Percentiles rank a stretch among this genome's conserved stretches.
Conservation (phyloP, 1,140 invertebrate species). For the Aphidius ervi region DNA sequence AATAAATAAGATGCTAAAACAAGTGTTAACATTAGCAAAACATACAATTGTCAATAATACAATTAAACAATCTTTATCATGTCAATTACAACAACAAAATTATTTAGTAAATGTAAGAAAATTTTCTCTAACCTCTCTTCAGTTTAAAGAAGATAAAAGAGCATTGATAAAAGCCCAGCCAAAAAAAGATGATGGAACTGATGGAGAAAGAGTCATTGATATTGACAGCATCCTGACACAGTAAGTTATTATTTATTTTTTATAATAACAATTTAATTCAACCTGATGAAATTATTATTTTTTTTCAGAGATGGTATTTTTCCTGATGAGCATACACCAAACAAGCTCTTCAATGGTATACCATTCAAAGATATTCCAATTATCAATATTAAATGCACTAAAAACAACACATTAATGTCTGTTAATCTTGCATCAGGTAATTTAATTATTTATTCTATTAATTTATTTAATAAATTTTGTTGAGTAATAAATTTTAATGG, state of each 20-base stretch:
- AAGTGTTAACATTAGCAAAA: constrained; percentile 5
- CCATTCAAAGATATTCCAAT: constrained; percentile 78
- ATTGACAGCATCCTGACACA: constrained; percentile 51
- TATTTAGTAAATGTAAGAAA: not conserved
- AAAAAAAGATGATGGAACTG: constrained; percentile 62
- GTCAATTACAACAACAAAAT: not conserved
- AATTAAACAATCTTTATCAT: not conserved
- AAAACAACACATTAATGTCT: constrained; percentile 84
- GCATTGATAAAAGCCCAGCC: constrained; percentile 57
- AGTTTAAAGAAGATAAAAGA: constrained; percentile 56
- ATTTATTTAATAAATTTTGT: not conserved
- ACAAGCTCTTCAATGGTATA: constrained; percentile 71
- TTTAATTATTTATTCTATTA: too few species aligned
- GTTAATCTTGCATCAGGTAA: too few species aligned
- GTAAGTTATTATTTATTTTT: constrained; percentile 24
- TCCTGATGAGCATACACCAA: constrained; percentile 68
- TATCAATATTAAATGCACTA: constrained; percentile 72
- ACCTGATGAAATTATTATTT: not conserved
- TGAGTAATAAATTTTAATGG: constrained; percentile 9
- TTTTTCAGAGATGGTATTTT: constrained; percentile 66
- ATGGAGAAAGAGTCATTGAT: constrained; percentile 61
- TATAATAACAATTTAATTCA: not conserved
- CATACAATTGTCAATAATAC: not conserved
- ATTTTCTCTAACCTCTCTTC: constrained; percentile 42
- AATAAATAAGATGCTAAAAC: constrained; percentile 13